A percentile compares a stretch with the other conserved stretches of the same genome.
Evolutionary conservation across 2,113 vertebrate genomes (phyloP).

Genomic region (Nematolebias whitei): DNA sequence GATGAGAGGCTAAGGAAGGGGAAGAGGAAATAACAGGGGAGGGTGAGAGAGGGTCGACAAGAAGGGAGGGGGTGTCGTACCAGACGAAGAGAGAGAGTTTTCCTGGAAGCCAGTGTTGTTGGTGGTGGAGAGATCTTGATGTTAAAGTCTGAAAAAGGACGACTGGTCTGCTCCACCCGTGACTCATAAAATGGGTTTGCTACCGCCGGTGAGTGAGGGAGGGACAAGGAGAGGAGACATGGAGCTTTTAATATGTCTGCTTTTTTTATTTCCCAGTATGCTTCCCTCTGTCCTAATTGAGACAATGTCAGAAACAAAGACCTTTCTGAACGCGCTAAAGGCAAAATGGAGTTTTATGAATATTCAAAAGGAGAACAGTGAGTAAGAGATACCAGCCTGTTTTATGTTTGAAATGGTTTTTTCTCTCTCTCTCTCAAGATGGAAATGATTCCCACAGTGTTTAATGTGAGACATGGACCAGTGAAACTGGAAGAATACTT

Average conservation of each 20-base stretch:
- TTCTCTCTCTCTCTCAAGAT: too few species aligned
- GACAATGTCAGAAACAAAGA: not conserved
- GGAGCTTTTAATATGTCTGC: slow-evolving; percentile 33
- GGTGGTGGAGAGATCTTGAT: slow-evolving; percentile 65
- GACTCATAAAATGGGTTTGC: slow-evolving; percentile 80
- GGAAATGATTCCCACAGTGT: too few species aligned
- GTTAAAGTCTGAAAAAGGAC: slow-evolving; percentile 68
- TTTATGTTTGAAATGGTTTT: too few species aligned
- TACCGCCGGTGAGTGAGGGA: slow-evolving; percentile 61
- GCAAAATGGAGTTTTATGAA: not conserved
- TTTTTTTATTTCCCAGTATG: not conserved
- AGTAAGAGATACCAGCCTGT: too few species aligned
- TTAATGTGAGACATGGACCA: too few species aligned
- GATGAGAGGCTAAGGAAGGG: slow-evolving; percentile 54
- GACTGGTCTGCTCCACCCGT: slow-evolving; percentile 67
- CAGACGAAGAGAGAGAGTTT: slow-evolving; percentile 67
- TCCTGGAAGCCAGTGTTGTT: slow-evolving; percentile 76
- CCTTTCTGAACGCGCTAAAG: not conserved
- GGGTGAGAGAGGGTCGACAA: too few species aligned
- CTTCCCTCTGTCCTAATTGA: not conserved
- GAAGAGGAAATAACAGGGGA: too few species aligned
- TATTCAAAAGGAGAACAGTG: not conserved
- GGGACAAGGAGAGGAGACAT: slow-evolving; percentile 51
- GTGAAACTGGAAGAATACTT: too few species aligned
- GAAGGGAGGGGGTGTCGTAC: slow-evolving; percentile 45